These are phyloP conservation scores for Mythimna loreyi DNA, from an alignment of 2,888 invertebrate species.

Conservation along the genomic window DNA sequence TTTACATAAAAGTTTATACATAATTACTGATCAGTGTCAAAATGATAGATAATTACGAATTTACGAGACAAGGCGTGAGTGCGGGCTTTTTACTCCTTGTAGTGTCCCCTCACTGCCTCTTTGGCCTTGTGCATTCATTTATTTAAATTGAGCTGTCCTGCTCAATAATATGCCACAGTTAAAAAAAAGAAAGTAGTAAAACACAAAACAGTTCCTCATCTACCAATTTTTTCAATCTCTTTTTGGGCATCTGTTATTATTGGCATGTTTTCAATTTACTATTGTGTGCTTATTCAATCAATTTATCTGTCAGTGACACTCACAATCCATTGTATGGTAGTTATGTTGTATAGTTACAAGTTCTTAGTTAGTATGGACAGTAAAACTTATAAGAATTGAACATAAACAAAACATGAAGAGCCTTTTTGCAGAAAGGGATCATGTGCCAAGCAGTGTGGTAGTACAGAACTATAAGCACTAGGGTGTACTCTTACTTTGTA, in stretches of 20 bases:
- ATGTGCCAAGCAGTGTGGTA: slow-evolving; percentile 48
- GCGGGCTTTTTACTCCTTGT: neutral
- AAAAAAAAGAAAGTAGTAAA: neutral
- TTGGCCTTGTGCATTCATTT: neutral
- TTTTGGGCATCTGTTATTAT: slow-evolving; percentile 9
- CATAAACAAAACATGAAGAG: slow-evolving; percentile 39
- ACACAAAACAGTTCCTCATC: neutral
- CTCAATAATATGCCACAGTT: neutral
- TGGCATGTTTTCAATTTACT: neutral
- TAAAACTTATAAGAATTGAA: slow-evolving; percentile 3
- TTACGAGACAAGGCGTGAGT: neutral
- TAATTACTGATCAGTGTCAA: neutral
- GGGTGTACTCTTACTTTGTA: slow-evolving; percentile 75
- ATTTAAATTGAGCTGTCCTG: slow-evolving; percentile 10
- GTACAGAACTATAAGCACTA: slow-evolving; percentile 65
- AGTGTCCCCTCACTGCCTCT: neutral
- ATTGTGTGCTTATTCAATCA: slow-evolving; percentile 13
- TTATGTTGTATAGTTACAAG: slow-evolving; percentile 36
- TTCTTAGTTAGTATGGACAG: slow-evolving; percentile 29
- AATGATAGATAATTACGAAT: neutral
- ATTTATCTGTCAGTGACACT: slow-evolving; percentile 1
- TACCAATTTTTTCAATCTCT: slow-evolving; percentile 12
- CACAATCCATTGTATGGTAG: slow-evolving; percentile 34
- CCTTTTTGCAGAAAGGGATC: slow-evolving; percentile 31
- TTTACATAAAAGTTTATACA: neutral